Base-by-base conservation (phyloP, 2,113 vertebrate species). In the Saccopteryx bilineata region DNA sequence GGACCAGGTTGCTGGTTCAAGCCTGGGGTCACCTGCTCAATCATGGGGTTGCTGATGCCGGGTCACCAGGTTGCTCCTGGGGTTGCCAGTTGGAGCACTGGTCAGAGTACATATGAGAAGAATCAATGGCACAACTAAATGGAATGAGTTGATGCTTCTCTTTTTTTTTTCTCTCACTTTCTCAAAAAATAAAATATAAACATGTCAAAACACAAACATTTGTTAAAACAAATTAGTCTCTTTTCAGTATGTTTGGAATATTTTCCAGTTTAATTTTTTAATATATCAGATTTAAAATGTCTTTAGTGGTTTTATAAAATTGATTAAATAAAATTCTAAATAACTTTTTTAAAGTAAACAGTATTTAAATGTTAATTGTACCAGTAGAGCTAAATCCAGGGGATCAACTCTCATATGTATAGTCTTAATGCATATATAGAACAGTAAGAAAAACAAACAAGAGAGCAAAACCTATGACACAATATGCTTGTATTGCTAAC, bases 181-280 rank as follows among this genome's bases (percentile, higher is more conserved):
- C 39, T 39, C 39, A 39, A 39, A 39, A 39, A 39, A 54, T 33
- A 66, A n/a, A 71, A 39, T 58, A 18, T 26, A 86, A 95, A 89
- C 9, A 81, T 5, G 5, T 50, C 85, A 97, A 69, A 68, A 91
- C n/a, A 72, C 23, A 46, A 91, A 66, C 52, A 46, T 50, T 52
- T 88, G 58, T 68, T 93, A 68, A 68, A 78, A 65, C 2, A 71
- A 21, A 56, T 80, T 69, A 65, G 8, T 78, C 4, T 48, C 24
- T 82, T 92, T 93, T 71, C 31, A 52, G 3, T n/a, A 56, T 71
- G 15, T 81, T 92, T 89, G 52, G 74, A 88, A 81, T 83, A 61
- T 24, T 26, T 66, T 28, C 54, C 15, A 58, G 26, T 85, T 93
- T 95, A 85, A 68, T 93, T 88, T 93, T 91, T 88, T 89, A 82